Conservation (phyloP, 2,888 invertebrate genomes). For the Spatulosminthurus flaviceps region DNA sequence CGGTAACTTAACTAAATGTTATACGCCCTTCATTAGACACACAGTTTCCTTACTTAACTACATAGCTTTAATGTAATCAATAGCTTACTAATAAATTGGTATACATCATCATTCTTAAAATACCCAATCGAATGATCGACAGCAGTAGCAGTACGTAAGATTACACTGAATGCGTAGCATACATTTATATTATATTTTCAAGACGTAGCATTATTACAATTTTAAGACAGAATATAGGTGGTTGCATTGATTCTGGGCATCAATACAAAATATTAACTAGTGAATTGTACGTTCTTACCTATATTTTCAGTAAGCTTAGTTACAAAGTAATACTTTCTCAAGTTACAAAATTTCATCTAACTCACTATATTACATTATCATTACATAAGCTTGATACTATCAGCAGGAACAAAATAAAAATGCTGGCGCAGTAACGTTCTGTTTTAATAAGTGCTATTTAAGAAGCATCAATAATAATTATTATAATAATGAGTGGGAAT, state of each 20-base stretch:
- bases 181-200: background rate
- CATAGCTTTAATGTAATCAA: too few species aligned
- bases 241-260: background rate
- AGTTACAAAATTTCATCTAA: background rate
- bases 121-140: too few species aligned
- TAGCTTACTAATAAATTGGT: too few species aligned
- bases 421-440: background rate
- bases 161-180: too few species aligned
- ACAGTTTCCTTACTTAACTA: too few species aligned
- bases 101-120: too few species aligned
- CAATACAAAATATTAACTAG: conserved; percentile 9
- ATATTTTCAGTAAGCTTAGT: background rate
- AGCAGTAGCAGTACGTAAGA: too few species aligned
- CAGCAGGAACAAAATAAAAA: conserved; percentile 14
- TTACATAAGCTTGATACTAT: background rate
- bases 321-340: background rate
- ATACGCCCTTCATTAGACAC: too few species aligned
- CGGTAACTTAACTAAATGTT: too few species aligned
- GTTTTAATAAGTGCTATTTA: background rate
- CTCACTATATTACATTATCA: background rate
- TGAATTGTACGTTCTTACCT: background rate
- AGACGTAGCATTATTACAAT: background rate
- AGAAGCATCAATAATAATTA: background rate
- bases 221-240: conserved; percentile 8
- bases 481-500: background rate